A percentile compares a stretch with the other conserved stretches of the same genome.
Evolutionary conservation across 2,113 vertebrate genomes (phyloP).

Genomic region (Neomonachus schauinslandi): DNA sequence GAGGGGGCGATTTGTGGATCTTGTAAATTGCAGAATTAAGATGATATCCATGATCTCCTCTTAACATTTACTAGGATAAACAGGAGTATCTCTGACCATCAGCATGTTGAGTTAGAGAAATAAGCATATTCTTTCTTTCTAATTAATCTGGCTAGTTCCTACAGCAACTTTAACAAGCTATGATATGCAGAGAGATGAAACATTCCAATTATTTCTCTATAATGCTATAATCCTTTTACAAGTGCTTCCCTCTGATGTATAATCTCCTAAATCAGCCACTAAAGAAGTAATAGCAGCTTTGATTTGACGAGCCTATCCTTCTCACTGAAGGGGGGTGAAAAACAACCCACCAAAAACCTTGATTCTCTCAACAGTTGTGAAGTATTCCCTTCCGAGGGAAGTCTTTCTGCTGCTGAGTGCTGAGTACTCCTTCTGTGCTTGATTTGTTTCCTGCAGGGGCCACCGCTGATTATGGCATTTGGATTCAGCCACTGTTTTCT

Average conservation of each 20-base stretch:
- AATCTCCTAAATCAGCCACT: slow-evolving; percentile 67
- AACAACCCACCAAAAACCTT: background rate
- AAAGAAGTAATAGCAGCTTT: slow-evolving; percentile 72
- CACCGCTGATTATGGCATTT: background rate
- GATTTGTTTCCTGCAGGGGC: slow-evolving; percentile 49
- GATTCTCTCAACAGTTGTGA: background rate
- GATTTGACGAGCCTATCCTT: slow-evolving; percentile 64
- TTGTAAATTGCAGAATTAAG: background rate
- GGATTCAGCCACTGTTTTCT: slow-evolving; percentile 14
- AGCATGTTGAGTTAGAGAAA: slow-evolving; percentile 63
- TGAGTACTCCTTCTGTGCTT: background rate
- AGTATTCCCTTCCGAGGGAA: background rate
- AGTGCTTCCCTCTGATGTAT: slow-evolving; percentile 70
- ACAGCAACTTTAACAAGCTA: slow-evolving; percentile 73
- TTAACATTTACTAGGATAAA: slow-evolving; percentile 11
- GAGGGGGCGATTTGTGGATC: background rate
- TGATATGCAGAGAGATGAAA: slow-evolving; percentile 73
- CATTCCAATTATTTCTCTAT: slow-evolving; percentile 78
- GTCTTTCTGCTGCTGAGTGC: background rate
- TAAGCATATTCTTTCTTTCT: slow-evolving; percentile 47
- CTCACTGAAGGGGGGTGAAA: background rate
- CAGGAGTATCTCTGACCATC: slow-evolving; percentile 57
- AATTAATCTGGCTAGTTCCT: slow-evolving; percentile 67
- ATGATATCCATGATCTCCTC: background rate
- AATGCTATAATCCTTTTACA: slow-evolving; percentile 75